Base-by-base conservation (phyloP, 1,140 invertebrate genomes). In the Prorops nasuta region DNA sequence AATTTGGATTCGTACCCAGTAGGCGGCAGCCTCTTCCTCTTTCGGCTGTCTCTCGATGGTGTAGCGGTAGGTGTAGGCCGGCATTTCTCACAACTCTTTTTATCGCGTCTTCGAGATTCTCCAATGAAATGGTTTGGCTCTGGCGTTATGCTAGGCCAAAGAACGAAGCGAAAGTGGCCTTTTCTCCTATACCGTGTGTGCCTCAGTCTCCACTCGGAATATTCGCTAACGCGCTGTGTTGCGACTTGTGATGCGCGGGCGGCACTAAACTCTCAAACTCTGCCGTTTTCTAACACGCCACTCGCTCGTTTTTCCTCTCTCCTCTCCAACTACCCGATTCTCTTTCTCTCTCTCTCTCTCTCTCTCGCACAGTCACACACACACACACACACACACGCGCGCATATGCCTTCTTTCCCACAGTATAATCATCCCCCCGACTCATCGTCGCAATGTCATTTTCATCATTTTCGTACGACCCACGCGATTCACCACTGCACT, bases 221-320 rank as follows among this genome's bases (percentile, higher is more conserved):
- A 15, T 0, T 7, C 17, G 2, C 17, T 51, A 69, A 68, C 69
- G 66, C 64, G 70, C 70, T 68, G 67, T 48, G 54, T 71, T n/a
- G n/a, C n/a, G n/a, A n/a, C n/a, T n/a, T n/a, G n/a, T 58, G 70
- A 66, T 60, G 71, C 73, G 69, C 74, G 72, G 71, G 64, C 62
- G 71, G 67, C 69, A 74, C 73, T 76, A 71, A 28, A 75, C 64
- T 65, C 67, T 57, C 14, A 4, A 8, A 3, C 21, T 10, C 12
- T 14, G 32, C 7, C 1, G 16, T 22, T 21, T 44, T 51, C 12
- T 8, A 32, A 37, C 19, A n/a, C 19, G 28, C 3, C 16, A 3
- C 9, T 15, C n/a, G 10, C 24, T 28, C 24, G 24, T 10, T 28
- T 4, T 28, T 28, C 24, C 24, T 28, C n/a, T n/a, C n/a, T 28